Evolutionary conservation across 2,888 invertebrate species (phyloP), one percentile per base, ranked within the genome.

Genomic region (Silvanus unidentatus): DNA sequence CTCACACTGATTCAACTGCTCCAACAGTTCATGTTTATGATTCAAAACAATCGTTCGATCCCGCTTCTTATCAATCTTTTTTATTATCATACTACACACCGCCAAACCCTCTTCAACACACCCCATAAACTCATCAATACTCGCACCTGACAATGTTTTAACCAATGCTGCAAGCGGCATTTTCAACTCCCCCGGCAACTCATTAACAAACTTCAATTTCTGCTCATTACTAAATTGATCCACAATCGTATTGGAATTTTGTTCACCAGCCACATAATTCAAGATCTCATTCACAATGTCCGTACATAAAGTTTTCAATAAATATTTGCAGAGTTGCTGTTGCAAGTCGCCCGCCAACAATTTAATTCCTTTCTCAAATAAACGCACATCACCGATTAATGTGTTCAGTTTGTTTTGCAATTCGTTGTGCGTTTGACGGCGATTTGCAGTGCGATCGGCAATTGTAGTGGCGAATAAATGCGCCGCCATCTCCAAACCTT

Each of bases 61-160:
- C 65, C 89, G 90, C 67, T 92, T 94, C 69, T 93, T 94, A 66
- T 96, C 95, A 49, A 85, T 77, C 70, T 94, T 95, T 62, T 86
- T 89, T 49, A 92, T 71, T 55, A 88, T 84, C 80, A 92, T 84
- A 47, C 85, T 84, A 65, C 86, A 86, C 40, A 78, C 74, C 12
- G 79, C 73, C 55, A 94, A 73, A 38, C 85, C 82, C 1, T 77
- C 69, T 59, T 94, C 93, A 32, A 86, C 75, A n/a, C 81, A 76
- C 55, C 77, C 75, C 56, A 88, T 79, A 68, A 94, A 94, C 2
- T 87, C 84, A 43, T 94, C 94, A 44, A 91, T 73, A 45, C 76
- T 82, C 63, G 77, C 80, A 39, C 83, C 84, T 50, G 76, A 73
- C 8, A 91, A 63, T 4, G 85, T 75, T 63, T 81, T 84, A 60